Percentiles rank a stretch among this genome's conserved stretches.
Conservation (phyloP, 2,113 vertebrate species). For the Thomomys bottae region DNA sequence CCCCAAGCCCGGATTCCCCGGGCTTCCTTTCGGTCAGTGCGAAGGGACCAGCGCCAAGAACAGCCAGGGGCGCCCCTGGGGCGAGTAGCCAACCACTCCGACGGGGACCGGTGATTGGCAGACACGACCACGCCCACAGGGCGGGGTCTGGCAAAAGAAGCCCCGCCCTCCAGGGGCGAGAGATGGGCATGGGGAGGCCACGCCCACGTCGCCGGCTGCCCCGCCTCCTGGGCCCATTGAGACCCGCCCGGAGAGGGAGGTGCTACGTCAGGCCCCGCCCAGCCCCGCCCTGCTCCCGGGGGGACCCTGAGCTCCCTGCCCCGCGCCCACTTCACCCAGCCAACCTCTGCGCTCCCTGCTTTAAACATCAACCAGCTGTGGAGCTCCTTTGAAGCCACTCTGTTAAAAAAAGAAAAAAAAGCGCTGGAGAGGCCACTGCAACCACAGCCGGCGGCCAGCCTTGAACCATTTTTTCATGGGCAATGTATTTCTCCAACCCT, state of each 20-base stretch:
- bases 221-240: too few relatives aligned
- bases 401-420: neutral
- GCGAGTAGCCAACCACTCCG: too few relatives aligned
- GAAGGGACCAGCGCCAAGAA: neutral
- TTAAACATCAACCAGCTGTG: neutral
- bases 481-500: rapidly evolving
- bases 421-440: rapidly evolving
- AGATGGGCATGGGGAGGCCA: neutral
- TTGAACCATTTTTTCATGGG: too few relatives aligned
- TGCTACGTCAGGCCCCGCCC: too few relatives aligned
- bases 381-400: neutral
- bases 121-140: too few relatives aligned
- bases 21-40: neutral
- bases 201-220: neutral
- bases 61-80: neutral
- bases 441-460: rapidly evolving
- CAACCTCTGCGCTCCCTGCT: neutral
- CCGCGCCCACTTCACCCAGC: neutral
- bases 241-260: too few relatives aligned
- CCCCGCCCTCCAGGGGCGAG: too few relatives aligned
- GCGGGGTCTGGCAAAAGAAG: too few relatives aligned
- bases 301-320: neutral
- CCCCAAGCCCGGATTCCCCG: neutral
- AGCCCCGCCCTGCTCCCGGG: too few relatives aligned
- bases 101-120: too few relatives aligned